Evolutionary conservation across 2,113 vertebrate genomes (phyloP).

Genomic region (Chrysemys picta): DNA sequence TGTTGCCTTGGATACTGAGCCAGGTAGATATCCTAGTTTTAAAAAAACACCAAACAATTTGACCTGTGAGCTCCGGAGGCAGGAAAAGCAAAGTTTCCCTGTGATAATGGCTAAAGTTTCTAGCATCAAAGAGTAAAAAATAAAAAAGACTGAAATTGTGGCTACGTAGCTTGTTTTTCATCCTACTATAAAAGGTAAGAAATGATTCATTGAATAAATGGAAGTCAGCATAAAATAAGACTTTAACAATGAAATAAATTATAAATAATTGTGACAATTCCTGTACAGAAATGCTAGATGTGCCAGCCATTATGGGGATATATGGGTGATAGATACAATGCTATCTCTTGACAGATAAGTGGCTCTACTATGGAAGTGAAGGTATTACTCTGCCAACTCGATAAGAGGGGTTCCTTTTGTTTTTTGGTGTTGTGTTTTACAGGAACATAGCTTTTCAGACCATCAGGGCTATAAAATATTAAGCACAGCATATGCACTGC

Average conservation of each 20-base stretch:
- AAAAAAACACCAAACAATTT: constrained; percentile 22
- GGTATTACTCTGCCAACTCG: neutral
- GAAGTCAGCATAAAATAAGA: neutral
- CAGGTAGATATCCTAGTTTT: constrained; percentile 58
- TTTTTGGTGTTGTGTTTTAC: neutral
- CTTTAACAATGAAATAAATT: neutral
- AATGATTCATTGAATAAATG: neutral
- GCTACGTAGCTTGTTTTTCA: neutral
- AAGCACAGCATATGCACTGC: neutral
- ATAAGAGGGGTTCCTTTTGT: neutral
- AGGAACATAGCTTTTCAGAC: neutral
- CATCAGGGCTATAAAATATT: neutral
- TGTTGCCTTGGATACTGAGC: constrained; percentile 76
- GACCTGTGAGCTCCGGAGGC: constrained; percentile 48
- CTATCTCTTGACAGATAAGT: neutral
- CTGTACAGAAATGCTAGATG: neutral
- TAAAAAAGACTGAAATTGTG: neutral
- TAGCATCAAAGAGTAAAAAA: neutral
- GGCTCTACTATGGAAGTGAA: neutral
- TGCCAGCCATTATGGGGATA: fast-evolving
- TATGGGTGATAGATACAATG: fast-evolving
- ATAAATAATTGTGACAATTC: neutral
- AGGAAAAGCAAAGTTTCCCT: constrained; percentile 47
- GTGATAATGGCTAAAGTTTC: neutral
- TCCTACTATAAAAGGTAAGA: neutral